These are phyloP conservation scores for Drosophila sp. DNA, from an alignment of 1,140 invertebrate species.

Conservation along the genomic window DNA sequence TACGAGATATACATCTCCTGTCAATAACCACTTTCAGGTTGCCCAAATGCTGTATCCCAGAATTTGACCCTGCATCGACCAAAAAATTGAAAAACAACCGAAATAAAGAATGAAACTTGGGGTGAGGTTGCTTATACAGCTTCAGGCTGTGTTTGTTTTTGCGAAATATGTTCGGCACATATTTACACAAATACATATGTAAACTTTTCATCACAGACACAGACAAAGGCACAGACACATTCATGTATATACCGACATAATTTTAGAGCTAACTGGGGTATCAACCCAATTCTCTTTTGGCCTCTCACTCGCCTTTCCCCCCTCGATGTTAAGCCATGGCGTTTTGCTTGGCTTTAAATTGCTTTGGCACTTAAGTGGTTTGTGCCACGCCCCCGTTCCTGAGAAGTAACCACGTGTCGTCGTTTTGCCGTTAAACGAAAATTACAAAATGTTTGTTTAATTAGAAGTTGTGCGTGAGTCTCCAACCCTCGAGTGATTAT, in stretches of 20 bases:
- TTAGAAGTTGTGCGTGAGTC: conserved; percentile 74
- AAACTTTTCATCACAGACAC: conserved; percentile 42
- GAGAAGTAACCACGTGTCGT: conserved; percentile 70
- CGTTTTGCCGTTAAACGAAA: conserved; percentile 78
- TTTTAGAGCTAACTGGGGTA: conserved; percentile 37
- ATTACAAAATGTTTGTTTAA: conserved; percentile 84
- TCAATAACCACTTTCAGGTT: conserved; percentile 6
- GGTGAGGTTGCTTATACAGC: conserved; percentile 58
- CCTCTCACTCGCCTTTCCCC: not conserved
- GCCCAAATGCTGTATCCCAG: conserved; percentile 42
- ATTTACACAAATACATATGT: conserved; percentile 79
- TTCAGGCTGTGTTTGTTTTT: conserved; percentile 76
- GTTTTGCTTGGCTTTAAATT: conserved; percentile 77
- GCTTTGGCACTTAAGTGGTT: conserved; percentile 83
- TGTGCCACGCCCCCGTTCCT: conserved; percentile 43
- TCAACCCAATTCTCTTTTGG: conserved; percentile 6
- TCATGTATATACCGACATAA: conserved; percentile 6
- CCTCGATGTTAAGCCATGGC: conserved; percentile 51
- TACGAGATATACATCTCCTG: conserved; percentile 22
- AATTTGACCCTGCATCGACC: conserved; percentile 49
- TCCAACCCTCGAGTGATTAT: conserved; percentile 59
- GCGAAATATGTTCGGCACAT: conserved; percentile 79
- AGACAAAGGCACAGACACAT: conserved; percentile 14
- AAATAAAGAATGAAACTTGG: not conserved
- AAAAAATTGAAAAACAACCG: conserved; percentile 6